These are phyloP conservation scores for Dolomedes plantarius DNA, from an alignment of 2,888 invertebrate genomes.

Conservation along the genomic window DNA sequence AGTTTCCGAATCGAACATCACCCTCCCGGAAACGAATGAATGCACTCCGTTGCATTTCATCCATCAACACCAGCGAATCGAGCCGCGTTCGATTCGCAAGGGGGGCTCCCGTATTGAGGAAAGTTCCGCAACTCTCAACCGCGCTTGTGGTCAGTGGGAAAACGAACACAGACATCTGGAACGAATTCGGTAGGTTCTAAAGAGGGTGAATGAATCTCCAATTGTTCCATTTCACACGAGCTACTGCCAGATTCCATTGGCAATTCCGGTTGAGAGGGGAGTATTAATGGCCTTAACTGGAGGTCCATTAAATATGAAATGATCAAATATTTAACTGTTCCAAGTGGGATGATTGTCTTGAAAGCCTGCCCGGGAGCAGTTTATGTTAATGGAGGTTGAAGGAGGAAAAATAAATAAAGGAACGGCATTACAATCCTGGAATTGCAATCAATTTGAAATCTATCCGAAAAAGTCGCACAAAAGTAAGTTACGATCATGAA, in stretches of 20 bases:
- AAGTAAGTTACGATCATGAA: too few species aligned
- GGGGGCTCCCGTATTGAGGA: not conserved
- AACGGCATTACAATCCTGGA: too few species aligned
- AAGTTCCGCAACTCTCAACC: not conserved
- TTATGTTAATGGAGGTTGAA: too few species aligned
- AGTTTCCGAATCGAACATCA: not conserved
- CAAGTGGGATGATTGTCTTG: too few species aligned
- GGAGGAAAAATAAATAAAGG: too few species aligned
- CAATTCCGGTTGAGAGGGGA: not conserved
- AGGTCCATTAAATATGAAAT: too few species aligned
- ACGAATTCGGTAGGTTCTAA: not conserved
- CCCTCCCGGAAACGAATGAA: not conserved
- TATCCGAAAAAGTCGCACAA: too few species aligned
- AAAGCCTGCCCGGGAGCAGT: too few species aligned
- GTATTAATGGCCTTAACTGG: not conserved
- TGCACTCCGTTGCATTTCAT: not conserved
- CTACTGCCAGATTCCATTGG: not conserved
- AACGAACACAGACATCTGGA: not conserved
- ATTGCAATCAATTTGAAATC: too few species aligned
- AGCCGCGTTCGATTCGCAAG: too few species aligned
- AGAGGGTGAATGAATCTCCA: not conserved
- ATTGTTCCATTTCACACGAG: not conserved
- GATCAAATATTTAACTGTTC: too few species aligned
- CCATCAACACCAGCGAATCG: not conserved
- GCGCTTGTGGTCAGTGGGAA: not conserved